Evolutionary conservation across 2,113 vertebrate genomes (phyloP).

Genomic region (Panurus biarmicus): DNA sequence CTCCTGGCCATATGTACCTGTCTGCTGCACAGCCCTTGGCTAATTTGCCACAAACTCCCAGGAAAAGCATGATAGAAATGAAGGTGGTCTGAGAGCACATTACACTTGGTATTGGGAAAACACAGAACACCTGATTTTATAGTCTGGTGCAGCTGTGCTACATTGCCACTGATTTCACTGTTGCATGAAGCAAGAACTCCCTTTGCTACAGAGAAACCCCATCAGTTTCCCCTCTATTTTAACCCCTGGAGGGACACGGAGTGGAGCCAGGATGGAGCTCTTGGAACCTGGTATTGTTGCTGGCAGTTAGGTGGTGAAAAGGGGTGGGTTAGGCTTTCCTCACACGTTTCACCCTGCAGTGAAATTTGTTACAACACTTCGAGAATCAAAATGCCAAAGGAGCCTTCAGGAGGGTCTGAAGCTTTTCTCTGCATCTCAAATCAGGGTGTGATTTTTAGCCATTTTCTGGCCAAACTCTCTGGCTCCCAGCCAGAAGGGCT

Average conservation of each 20-base stretch:
- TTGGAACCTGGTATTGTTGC: not conserved
- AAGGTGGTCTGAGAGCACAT: not conserved
- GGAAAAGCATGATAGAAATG: not conserved
- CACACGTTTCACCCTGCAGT: not conserved
- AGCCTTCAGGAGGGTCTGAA: not conserved
- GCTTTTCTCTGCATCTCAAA: not conserved
- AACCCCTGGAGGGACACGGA: not conserved
- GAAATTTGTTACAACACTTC: not conserved
- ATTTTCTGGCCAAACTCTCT: not conserved
- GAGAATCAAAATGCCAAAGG: not conserved
- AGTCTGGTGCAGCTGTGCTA: not conserved
- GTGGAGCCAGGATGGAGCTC: fast-evolving
- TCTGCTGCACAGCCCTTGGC: not conserved
- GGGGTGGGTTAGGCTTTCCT: not conserved
- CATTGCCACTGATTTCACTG: not conserved
- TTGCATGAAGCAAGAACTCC: not conserved
- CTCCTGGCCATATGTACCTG: not conserved
- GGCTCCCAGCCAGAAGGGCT: not conserved
- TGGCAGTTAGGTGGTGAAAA: not conserved
- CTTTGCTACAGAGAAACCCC: not conserved
- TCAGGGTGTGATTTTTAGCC: not conserved
- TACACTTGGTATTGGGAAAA: not conserved
- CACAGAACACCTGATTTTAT: fast-evolving
- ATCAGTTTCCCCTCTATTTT: not conserved
- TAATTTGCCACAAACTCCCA: not conserved